Base-by-base conservation (phyloP, 1,140 invertebrate genomes). In the Zophobas morio region DNA sequence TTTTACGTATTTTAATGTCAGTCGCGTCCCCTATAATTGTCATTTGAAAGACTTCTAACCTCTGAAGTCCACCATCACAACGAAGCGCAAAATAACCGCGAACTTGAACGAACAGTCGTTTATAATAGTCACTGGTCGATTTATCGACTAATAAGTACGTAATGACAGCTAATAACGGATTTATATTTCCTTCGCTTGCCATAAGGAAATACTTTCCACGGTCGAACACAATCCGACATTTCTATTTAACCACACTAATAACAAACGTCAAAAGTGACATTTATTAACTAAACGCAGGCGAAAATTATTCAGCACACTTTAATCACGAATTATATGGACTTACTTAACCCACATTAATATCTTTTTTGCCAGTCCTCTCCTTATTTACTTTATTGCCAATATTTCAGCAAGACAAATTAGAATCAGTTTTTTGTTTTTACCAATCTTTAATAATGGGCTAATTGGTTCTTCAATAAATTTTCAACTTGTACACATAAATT, bases 401-500 rank as follows among this genome's bases (percentile, higher is more conserved):
- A 46, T 8, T 46, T 46, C 42, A 46, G 42, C 42, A 60, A 60
- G 56, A 60, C 36, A 60, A 60, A 60, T 60, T 60, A 36, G 34
- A 39, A 36, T 6, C 35, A 20, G n/a, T 60, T 60, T 60, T 37
- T 60, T 35, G 35, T 37, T 60, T 8, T 46, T 46, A 8, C 20
- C 42, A 46, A 46, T 46, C 56, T 60, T 60, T 60, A 60, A 60
- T 60, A 60, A 60, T 60, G 56, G 37, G 56, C 34, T 60, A 60
- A 60, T 60, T 60, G 56, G 56, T 60, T 60, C 56, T 60, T 60
- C 56, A 39, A 60, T 60, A 60, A 60, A 60, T 60, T 60, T 54
- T 37, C 34, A 60, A 35, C 56, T 60, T 39, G 56, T 60, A 60
- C 37, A 60, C 56, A 60, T 60, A 60, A 60, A 60, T 60, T 35